Conservation (phyloP, 23 tunicate species). For the Corella eumyota region DNA sequence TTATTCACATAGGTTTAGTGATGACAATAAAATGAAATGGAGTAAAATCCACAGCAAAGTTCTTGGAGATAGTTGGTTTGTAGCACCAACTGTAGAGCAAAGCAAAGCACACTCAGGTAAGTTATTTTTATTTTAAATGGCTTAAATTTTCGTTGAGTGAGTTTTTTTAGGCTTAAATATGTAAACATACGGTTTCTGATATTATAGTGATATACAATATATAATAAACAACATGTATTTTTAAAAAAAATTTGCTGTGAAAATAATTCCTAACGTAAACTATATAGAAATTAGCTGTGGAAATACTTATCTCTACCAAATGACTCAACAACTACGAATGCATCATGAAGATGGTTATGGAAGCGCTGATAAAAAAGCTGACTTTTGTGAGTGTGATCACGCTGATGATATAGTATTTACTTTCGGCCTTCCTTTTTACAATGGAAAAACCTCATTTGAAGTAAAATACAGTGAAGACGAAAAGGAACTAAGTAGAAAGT, state of each 20-base stretch:
- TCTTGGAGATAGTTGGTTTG: conserved; percentile 6
- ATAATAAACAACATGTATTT: too few species aligned
- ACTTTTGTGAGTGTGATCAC: conserved; percentile 15
- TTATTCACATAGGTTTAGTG: neutral
- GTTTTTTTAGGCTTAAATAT: too few species aligned
- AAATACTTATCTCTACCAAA: conserved; percentile 5
- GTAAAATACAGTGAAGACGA: conserved; percentile 4
- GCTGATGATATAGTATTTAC: conserved; percentile 13
- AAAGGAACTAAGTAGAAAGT: conserved; percentile 2
- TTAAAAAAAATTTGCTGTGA: too few species aligned
- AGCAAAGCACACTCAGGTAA: conserved; percentile 7
- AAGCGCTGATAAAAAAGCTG: neutral
- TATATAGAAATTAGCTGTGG: neutral
- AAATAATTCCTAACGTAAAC: too few species aligned
- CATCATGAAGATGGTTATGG: conserved; percentile 3
- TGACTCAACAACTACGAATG: conserved; percentile 2
- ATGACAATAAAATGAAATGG: conserved; percentile 6
- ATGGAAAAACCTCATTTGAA: conserved; percentile 3
- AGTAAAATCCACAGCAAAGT: neutral
- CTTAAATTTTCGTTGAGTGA: neutral
- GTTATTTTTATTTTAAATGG: neutral
- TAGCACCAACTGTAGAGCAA: neutral
- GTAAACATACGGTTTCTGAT: too few species aligned
- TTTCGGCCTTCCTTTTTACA: conserved; percentile 8
- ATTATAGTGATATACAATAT: too few species aligned